A percentile compares a stretch with the other conserved stretches of the same genome.
Evolutionary conservation across 2,888 invertebrate genomes (phyloP).

Genomic region (Dermolepida albohirtum): DNA sequence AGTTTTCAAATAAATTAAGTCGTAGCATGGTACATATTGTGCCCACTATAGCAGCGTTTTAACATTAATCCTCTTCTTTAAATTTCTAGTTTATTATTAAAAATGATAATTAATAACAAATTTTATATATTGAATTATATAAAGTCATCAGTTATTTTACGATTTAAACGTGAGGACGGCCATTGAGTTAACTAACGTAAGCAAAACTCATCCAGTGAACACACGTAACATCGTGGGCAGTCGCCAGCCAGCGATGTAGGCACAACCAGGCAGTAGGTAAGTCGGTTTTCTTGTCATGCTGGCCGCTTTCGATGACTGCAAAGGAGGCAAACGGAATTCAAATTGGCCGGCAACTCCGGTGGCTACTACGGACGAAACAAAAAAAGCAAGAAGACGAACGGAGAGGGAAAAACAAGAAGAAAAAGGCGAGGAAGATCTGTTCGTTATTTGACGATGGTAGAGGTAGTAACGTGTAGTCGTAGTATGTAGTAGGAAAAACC

Average conservation of each 20-base stretch:
- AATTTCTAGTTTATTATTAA: no score
- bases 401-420: not conserved
- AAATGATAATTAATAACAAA: no score
- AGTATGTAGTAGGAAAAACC: slow-evolving; percentile 27
- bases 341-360: slow-evolving; percentile 14
- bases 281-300: slow-evolving; percentile 21
- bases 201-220: not conserved
- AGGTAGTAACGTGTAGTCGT: not conserved
- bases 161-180: not conserved
- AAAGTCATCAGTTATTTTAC: no score
- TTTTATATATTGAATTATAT: no score
- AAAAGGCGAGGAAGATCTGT: not conserved
- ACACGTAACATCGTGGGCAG: slow-evolving; percentile 7
- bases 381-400: slow-evolving; percentile 1
- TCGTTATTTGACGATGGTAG: not conserved
- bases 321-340: slow-evolving; percentile 26
- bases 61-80: no score
- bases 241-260: slow-evolving; percentile 16
- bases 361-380: slow-evolving; percentile 1
- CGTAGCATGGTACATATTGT: no score
- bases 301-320: slow-evolving; percentile 26
- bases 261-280: slow-evolving; percentile 24
- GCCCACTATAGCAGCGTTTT: no score
- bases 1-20: no score
- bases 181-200: not conserved